Evolutionary conservation across 2,797 vertebrate species (phyloP).

Genomic region (Florisuga fusca): DNA sequence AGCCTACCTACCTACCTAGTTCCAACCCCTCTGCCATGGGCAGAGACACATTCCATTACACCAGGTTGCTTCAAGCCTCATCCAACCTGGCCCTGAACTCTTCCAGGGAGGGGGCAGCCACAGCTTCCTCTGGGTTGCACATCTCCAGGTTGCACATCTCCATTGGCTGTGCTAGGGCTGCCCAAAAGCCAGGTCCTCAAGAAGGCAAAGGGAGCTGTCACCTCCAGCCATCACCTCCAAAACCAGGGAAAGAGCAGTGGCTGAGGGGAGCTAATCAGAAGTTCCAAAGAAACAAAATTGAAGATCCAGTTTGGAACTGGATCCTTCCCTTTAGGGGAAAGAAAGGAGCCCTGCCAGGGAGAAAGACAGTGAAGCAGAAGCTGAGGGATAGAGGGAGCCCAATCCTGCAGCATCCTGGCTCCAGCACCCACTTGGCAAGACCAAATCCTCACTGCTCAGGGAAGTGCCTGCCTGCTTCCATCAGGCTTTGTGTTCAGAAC

Average conservation of each 20-base stretch:
- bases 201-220: neutral
- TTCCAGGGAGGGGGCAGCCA: too few relatives aligned
- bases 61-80: too few relatives aligned
- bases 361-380: neutral
- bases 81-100: too few relatives aligned
- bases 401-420: neutral
- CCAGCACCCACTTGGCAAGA: neutral
- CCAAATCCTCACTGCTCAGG: accelerated
- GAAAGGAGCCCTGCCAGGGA: neutral
- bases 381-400: neutral
- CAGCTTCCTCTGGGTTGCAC: too few relatives aligned
- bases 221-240: neutral
- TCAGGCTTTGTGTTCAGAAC: neutral
- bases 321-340: neutral
- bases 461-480: neutral
- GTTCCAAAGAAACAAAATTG: neutral
- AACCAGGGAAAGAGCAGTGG: neutral
- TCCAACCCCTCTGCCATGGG: too few relatives aligned
- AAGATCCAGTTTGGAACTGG: neutral
- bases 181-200: neutral
- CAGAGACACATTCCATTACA: too few relatives aligned
- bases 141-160: neutral
- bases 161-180: neutral
- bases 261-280: accelerated
- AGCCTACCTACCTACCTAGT: accelerated